phyloP scores from a whole-genome alignment of 2,113 vertebrate genomes.

The Equus quagga region DNA sequence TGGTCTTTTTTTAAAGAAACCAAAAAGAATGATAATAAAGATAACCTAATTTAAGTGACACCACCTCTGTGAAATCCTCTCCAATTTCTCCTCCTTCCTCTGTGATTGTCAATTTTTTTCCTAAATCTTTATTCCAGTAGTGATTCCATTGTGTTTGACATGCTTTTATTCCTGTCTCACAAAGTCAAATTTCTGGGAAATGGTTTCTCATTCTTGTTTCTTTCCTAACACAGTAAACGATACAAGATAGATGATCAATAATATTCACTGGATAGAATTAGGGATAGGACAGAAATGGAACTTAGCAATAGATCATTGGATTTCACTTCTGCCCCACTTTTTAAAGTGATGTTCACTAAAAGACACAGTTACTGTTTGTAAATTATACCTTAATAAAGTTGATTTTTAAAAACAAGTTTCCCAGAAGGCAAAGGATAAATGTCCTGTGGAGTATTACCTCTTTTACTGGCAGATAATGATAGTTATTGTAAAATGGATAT shows the following conservation, averaged over 20 bases:
- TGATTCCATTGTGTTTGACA: background rate
- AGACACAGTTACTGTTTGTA: background rate
- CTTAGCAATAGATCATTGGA: background rate
- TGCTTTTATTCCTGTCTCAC: background rate
- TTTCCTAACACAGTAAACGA: background rate
- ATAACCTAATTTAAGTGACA: background rate
- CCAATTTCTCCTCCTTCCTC: background rate
- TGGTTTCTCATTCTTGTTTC: background rate
- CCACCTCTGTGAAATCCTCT: background rate
- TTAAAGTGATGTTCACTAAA: background rate
- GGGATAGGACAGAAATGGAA: background rate
- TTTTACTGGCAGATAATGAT: background rate
- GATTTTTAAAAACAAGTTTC: background rate
- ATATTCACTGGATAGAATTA: conserved; percentile 8
- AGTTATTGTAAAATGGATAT: background rate
- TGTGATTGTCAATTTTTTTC: background rate
- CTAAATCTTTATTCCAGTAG: background rate
- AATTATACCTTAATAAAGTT: background rate
- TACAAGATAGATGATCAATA: background rate
- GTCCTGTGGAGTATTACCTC: background rate
- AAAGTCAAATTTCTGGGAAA: background rate
- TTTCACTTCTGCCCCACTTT: background rate
- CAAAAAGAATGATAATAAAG: background rate
- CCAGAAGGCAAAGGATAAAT: background rate
- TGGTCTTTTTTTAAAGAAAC: background rate